These are phyloP conservation scores for Takifugu rubripes DNA, from an alignment of 2,797 vertebrate genomes.

Conservation along the genomic window DNA sequence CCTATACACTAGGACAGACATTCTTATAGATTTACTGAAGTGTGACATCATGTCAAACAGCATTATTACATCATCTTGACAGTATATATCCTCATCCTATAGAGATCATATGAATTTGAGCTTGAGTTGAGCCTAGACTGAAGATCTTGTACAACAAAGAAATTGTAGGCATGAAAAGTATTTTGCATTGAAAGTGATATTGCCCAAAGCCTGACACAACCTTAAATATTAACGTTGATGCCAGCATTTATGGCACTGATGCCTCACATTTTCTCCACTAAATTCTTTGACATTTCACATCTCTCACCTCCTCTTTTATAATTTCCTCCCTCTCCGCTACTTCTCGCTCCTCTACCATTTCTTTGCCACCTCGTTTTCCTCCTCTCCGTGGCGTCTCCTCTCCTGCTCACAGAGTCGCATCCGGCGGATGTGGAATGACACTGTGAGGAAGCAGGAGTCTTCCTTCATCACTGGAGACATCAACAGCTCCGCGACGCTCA, in stretches of 20 bases:
- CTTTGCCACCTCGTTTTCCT: conserved; percentile 8
- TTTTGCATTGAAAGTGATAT: conserved; percentile 55
- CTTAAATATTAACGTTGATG: conserved; percentile 31
- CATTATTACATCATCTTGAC: neutral
- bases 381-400: conserved; percentile 12
- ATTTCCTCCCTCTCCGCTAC: conserved; percentile 18
- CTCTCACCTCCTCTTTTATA: conserved; percentile 30
- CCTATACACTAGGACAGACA: neutral
- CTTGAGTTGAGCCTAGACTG: too few species aligned
- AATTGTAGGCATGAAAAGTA: neutral
- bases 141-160: neutral
- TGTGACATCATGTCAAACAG: neutral
- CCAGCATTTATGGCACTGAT: conserved; percentile 43
- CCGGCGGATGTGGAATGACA: conserved; percentile 99
- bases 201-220: conserved; percentile 46
- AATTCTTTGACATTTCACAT: conserved; percentile 24
- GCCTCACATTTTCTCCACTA: conserved; percentile 30
- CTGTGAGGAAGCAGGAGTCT: conserved; percentile 97
- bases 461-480: conserved; percentile 99
- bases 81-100: too few species aligned
- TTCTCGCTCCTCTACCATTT: conserved; percentile 14
- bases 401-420: conserved; percentile 86
- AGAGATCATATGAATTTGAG: neutral
- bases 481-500: conserved; percentile 97
- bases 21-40: neutral